Percentiles rank a stretch among this genome's conserved stretches.
Conservation (phyloP, 2,113 vertebrate genomes). For the Xyliphius kryptos region DNA sequence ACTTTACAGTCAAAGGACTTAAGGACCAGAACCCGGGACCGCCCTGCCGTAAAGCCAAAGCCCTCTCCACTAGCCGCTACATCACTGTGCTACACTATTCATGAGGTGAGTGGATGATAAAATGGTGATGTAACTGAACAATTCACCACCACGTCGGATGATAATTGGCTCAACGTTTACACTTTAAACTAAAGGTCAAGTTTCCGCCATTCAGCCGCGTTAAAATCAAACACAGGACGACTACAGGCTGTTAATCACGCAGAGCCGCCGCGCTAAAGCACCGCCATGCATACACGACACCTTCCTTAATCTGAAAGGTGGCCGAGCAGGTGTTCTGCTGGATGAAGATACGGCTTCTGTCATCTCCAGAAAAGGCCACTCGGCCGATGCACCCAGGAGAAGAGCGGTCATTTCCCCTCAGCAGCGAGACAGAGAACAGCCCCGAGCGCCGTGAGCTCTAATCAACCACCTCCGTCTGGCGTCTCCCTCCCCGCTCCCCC, state of each 20-base stretch:
- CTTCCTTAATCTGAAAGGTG: constrained; percentile 44
- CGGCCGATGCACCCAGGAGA: constrained; percentile 45
- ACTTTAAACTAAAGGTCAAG: constrained; percentile 6
- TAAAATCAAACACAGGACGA: constrained; percentile 23
- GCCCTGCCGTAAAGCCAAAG: too few relatives aligned
- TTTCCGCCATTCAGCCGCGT: not conserved
- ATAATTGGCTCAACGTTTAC: too few relatives aligned
- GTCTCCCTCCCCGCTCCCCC: constrained; percentile 46
- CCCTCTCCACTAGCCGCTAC: too few relatives aligned
- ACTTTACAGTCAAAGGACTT: not conserved
- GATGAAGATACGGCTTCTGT: constrained; percentile 60
- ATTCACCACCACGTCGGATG: too few relatives aligned
- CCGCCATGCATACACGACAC: constrained; percentile 9
- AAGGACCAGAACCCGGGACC: too few relatives aligned
- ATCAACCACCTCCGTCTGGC: constrained; percentile 59
- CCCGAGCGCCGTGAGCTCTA: constrained; percentile 55
- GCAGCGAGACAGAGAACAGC: constrained; percentile 61
- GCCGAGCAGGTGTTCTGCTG: constrained; percentile 55
- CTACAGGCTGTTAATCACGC: not conserved
- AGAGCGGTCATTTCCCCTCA: constrained; percentile 56
- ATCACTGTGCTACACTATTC: too few relatives aligned
- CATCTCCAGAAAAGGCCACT: constrained; percentile 48
- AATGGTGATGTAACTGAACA: too few relatives aligned
- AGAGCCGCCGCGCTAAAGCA: constrained; percentile 3
- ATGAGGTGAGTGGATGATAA: too few relatives aligned